Conservation (phyloP, 2,797 vertebrate species). For the Rhincodon typus region DNA sequence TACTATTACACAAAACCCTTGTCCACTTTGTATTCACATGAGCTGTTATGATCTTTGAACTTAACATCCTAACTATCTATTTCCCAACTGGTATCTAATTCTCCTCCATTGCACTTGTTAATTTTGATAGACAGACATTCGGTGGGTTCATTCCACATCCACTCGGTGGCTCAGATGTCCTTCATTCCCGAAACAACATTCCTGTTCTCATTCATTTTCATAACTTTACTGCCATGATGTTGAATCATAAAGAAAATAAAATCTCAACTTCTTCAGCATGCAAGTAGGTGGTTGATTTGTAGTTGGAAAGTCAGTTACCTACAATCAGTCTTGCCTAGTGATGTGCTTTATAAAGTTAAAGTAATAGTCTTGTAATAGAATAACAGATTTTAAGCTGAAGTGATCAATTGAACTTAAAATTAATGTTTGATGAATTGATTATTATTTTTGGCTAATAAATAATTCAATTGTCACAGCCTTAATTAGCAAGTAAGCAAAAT, state of each 20-base stretch:
- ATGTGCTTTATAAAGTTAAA: background rate
- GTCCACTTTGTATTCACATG: background rate
- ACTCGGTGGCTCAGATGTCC: background rate
- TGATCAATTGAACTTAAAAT: background rate
- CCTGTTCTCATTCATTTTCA: background rate
- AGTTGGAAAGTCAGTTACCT: background rate
- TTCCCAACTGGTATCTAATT: background rate
- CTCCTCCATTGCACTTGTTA: background rate
- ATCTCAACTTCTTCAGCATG: background rate
- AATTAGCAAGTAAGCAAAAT: constrained; percentile 7
- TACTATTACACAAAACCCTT: background rate
- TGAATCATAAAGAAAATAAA: background rate
- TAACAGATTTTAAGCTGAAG: constrained; percentile 16
- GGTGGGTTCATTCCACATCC: background rate
- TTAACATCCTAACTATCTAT: background rate
- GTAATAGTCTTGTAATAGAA: background rate
- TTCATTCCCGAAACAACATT: background rate
- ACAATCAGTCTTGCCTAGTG: background rate
- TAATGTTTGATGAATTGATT: constrained; percentile 29
- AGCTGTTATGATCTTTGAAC: background rate
- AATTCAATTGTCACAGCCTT: background rate
- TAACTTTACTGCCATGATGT: background rate
- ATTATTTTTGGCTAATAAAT: background rate
- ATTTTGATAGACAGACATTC: background rate
- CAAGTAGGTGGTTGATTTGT: background rate